Evolutionary conservation across 1,140 invertebrate species (phyloP), one percentile per base, ranked within the genome.

Genomic region (Helicoverpa armigera): DNA sequence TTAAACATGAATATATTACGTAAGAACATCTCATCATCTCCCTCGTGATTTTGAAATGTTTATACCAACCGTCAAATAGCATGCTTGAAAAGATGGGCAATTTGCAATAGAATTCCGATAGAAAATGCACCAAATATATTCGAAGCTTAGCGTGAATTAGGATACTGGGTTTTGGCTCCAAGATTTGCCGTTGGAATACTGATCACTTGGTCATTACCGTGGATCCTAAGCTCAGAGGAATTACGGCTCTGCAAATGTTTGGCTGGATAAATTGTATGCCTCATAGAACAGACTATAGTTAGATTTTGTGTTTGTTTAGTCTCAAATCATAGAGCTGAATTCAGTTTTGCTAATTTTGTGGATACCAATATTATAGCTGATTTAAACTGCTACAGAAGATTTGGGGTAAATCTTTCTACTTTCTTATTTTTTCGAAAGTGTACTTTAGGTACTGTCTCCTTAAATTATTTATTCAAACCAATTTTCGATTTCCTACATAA

Each of bases 31-130:
- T 9, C 43, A 29, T 60, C 35, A 35, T 63, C 10, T 12, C 12
- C 35, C 73, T 76, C 56, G 73, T 48, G 56, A 50, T 50, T 10
- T 43, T 63, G 73, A 76, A 23, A 76, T 76, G 73, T 76, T 76
- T 76, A 76, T 51, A 61, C 16, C 58, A 58, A 54, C 61, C 58
- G 48, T 76, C 73, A 76, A 76, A 76, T 51, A 74, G 12, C 16
- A 35, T 60, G 56, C 60, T 58, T 10, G 56, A 61, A 60, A 74
- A 74, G 35, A 50, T 51, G 13, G 60, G 43, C 63, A 53, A 76
- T 76, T 63, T 76, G 73, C 1, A 61, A 50, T 13, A 58, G 73
- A 76, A 76, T 76, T 76, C 23, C 51, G 73, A 76, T 16, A 76
- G 14, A 13, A 23, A 63, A 76, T 76, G 58, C 56, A 61, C 51